These are phyloP conservation scores for Neolamprologus toae DNA, from an alignment of 2,113 vertebrate genomes.

Conservation along the genomic window DNA sequence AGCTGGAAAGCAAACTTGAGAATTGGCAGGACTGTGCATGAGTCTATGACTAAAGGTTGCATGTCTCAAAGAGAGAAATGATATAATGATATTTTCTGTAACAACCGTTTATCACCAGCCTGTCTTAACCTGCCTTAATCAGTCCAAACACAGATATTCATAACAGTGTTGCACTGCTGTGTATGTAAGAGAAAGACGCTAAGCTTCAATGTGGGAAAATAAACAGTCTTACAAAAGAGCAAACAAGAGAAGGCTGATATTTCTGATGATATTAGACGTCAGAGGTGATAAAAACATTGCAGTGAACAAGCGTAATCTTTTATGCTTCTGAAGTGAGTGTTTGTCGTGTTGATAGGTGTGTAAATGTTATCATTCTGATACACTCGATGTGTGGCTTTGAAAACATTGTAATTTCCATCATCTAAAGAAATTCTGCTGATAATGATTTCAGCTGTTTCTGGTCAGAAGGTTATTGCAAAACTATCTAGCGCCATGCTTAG, in stretches of 20 bases:
- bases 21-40: neutral
- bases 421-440: constrained; percentile 70
- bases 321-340: constrained; percentile 64
- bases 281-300: constrained; percentile 45
- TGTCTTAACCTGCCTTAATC: neutral
- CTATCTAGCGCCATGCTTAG: neutral
- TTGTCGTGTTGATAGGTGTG: constrained; percentile 77
- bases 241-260: neutral
- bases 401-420: constrained; percentile 77
- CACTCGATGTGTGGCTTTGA: constrained; percentile 51
- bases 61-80: neutral
- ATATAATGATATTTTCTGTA: neutral
- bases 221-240: neutral
- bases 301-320: constrained; percentile 56
- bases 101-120: neutral
- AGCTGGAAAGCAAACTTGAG: neutral
- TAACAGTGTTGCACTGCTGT: neutral
- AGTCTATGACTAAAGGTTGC: neutral
- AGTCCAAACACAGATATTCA: neutral
- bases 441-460: constrained; percentile 62
- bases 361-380: constrained; percentile 75
- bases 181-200: neutral
- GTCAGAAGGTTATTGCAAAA: neutral
- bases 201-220: constrained; percentile 24
- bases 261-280: constrained; percentile 63